Conservation (phyloP, 2,888 invertebrate species). For the Lithophane socia region DNA sequence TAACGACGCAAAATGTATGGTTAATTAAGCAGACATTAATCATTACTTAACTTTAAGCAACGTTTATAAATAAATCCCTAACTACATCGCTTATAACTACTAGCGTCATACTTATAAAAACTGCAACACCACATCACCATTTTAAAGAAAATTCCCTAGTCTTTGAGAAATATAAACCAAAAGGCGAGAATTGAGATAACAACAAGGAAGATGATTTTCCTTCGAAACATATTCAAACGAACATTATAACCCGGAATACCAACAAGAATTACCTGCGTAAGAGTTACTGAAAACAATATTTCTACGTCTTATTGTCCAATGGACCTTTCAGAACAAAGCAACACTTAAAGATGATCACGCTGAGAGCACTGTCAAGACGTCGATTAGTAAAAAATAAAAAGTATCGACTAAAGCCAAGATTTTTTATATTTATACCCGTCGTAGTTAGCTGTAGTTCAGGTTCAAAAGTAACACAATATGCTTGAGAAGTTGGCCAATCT, state of each 20-base stretch:
- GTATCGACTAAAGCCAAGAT: slow-evolving; percentile 57
- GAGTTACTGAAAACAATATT: neutral
- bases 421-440: slow-evolving; percentile 60
- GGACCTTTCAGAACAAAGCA: slow-evolving; percentile 26
- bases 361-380: slow-evolving; percentile 61
- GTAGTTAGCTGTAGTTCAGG: slow-evolving; percentile 64
- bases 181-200: neutral
- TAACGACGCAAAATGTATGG: neutral
- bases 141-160: neutral
- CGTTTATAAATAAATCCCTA: neutral
- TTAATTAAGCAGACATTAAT: too few relatives aligned
- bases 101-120: neutral
- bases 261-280: neutral
- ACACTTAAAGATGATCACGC: slow-evolving; percentile 32
- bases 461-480: slow-evolving; percentile 63
- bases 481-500: slow-evolving; percentile 54
- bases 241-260: neutral
- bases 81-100: neutral
- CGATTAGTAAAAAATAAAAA: slow-evolving; percentile 65
- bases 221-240: neutral
- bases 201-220: too few relatives aligned
- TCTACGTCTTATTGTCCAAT: slow-evolving; percentile 10
- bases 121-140: neutral
- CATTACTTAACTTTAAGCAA: neutral
- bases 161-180: neutral